Percentiles rank a stretch among this genome's conserved stretches.
These are phyloP conservation scores for Nothobranchius furzeri DNA, from an alignment of 2,113 vertebrate genomes.

Conservation along the genomic window DNA sequence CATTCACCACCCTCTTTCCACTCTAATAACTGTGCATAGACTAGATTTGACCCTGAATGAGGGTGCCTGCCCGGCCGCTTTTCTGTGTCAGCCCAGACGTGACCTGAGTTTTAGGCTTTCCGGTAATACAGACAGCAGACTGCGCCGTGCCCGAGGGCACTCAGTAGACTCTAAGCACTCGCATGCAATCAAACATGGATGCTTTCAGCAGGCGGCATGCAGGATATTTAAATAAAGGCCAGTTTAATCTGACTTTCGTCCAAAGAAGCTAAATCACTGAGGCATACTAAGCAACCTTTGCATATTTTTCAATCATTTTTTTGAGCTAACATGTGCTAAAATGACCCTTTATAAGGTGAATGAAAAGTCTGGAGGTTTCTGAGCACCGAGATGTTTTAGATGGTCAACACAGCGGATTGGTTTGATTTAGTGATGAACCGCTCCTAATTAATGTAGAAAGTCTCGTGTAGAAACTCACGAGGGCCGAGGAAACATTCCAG, in stretches of 20 bases:
- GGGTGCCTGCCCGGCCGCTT: constrained; percentile 34
- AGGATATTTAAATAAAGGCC: constrained; percentile 26
- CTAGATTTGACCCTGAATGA: constrained; percentile 52
- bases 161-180: constrained; percentile 14
- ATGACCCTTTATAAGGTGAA: no score
- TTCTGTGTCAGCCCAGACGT: constrained; percentile 63
- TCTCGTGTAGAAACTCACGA: no score
- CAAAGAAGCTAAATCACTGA: neutral
- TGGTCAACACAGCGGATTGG: no score
- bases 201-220: neutral
- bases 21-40: constrained; percentile 64
- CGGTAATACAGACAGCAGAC: constrained; percentile 62
- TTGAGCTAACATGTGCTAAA: no score
- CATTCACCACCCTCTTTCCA: constrained; percentile 60
- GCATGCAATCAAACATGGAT: constrained; percentile 1
- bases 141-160: constrained; percentile 41
- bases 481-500: no score
- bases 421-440: no score
- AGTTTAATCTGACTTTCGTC: no score
- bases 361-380: no score
- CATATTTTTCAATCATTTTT: no score
- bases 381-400: no score
- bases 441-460: no score
- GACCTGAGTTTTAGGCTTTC: constrained; percentile 61
- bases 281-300: no score